These are phyloP conservation scores for Oreochromis grahami DNA, from an alignment of 2,797 vertebrate species.

Conservation along the genomic window DNA sequence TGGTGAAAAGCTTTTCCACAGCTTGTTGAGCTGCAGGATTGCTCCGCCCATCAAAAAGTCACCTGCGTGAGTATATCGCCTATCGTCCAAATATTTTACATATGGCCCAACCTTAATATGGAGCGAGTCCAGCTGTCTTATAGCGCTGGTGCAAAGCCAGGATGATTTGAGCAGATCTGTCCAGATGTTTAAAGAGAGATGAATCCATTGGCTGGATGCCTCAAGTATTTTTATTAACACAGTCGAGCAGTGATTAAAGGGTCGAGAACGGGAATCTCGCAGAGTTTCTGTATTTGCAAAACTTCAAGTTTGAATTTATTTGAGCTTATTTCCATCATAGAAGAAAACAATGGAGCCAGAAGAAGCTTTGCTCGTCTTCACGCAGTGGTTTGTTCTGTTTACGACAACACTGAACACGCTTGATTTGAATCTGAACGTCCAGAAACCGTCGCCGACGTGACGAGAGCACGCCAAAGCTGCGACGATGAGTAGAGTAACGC, in stretches of 20 bases:
- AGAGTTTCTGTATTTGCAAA: neutral
- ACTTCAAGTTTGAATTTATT: neutral
- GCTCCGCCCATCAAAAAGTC: neutral
- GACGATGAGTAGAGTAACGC: neutral
- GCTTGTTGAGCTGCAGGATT: neutral
- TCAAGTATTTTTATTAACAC: neutral
- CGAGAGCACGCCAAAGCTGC: neutral
- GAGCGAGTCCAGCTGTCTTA: neutral
- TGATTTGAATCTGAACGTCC: neutral
- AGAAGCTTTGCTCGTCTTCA: fast-evolving
- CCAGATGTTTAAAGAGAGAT: neutral
- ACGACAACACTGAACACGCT: no score
- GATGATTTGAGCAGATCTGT: neutral
- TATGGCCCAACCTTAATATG: neutral
- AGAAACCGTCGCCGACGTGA: neutral
- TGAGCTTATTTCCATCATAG: neutral
- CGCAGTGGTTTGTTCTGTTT: neutral
- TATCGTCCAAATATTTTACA: no score
- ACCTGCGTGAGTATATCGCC: neutral
- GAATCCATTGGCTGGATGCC: neutral
- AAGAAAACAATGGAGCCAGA: neutral
- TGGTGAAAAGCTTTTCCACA: neutral
- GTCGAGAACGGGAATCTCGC: neutral
- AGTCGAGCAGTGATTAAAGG: neutral
- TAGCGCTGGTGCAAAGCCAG: neutral